phyloP scores from a whole-genome alignment of 2,888 invertebrate genomes.

The Pristionchus japonicus region DNA sequence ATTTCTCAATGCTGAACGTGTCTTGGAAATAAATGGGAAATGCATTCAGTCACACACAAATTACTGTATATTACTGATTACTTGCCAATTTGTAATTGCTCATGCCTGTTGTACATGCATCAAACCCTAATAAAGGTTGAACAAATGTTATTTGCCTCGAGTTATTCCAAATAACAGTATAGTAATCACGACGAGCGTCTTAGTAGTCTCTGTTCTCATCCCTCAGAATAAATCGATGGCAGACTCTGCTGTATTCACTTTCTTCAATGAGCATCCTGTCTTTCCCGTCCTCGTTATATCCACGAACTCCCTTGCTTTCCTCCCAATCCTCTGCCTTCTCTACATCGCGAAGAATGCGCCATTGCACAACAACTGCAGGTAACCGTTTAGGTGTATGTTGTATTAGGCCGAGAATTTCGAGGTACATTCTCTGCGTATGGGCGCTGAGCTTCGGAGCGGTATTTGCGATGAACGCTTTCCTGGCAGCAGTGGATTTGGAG shows the following conservation, averaged over 20 bases:
- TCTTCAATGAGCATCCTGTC: background rate
- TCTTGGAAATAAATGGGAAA: background rate
- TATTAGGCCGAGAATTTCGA: too few species aligned
- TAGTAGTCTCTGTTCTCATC: background rate
- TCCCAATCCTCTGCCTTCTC: background rate
- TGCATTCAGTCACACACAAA: too few species aligned
- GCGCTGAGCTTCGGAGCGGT: background rate
- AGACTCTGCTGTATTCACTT: background rate
- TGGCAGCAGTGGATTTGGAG: background rate
- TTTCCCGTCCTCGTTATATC: background rate
- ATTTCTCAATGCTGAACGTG: background rate
- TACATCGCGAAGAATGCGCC: background rate
- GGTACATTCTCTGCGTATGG: background rate
- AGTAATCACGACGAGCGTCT: background rate
- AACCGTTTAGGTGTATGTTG: too few species aligned
- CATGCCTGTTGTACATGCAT: too few species aligned
- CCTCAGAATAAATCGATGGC: background rate
- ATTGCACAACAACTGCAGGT: background rate
- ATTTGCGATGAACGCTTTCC: background rate
- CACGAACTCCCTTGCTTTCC: background rate
- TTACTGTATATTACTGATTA: too few species aligned
- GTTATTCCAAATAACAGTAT: background rate
- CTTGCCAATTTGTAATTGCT: too few species aligned
- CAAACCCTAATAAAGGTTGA: too few species aligned
- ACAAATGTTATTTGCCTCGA: background rate